A percentile compares a stretch with the other conserved stretches of the same genome.
Conservation (phyloP, 2,113 vertebrate species). For the Sphaerodactylus townsendi region DNA sequence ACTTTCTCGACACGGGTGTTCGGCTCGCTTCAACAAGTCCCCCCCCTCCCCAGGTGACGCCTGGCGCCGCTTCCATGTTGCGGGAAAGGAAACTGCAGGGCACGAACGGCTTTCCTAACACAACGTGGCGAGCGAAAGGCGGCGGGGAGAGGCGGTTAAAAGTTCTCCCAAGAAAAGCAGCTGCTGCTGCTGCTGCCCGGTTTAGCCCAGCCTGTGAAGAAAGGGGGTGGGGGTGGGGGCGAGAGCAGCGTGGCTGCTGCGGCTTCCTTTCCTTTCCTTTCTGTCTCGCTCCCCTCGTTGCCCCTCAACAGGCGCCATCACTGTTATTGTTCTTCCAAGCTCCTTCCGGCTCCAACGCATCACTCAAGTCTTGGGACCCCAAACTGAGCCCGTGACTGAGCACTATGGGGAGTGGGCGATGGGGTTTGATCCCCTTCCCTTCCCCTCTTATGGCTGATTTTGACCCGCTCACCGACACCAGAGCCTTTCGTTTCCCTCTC, state of each 20-base stretch:
- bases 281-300: too few relatives aligned
- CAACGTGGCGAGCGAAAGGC: neutral
- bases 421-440: too few relatives aligned
- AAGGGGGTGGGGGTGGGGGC: too few relatives aligned
- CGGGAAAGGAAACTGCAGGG: neutral
- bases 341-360: too few relatives aligned
- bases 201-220: neutral
- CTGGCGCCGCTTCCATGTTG: neutral
- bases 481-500: too few relatives aligned
- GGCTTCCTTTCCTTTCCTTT: neutral
- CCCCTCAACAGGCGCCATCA: neutral
- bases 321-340: neutral
- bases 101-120: too few relatives aligned
- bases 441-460: too few relatives aligned
- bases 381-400: neutral
- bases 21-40: neutral
- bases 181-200: neutral
- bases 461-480: too few relatives aligned
- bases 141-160: neutral
- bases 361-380: neutral
- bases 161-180: neutral
- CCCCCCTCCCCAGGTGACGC: too few relatives aligned
- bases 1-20: accelerated
- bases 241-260: neutral
- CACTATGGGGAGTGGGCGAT: too few relatives aligned